Evolutionary conservation across 2,888 invertebrate species (phyloP), one percentile per base, ranked within the genome.

Genomic region (Uloborus plumipes): DNA sequence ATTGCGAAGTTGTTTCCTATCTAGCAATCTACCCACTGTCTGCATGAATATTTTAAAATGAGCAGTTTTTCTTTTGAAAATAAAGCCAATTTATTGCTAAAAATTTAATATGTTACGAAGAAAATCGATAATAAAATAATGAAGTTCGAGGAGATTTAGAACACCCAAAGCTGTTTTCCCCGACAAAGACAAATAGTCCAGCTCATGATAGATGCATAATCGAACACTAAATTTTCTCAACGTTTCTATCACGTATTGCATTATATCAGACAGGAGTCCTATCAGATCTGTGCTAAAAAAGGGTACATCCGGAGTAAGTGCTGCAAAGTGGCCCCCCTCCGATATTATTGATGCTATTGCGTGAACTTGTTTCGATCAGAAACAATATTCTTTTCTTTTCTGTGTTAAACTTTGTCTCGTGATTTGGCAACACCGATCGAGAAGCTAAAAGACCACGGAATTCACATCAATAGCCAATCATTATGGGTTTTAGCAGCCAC

Each of bases 321-420:
- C 22, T n/a, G 22, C 59, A 20, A 59, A 59, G 39, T 39, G 39
- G 39, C 59, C 59, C 59, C 16, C 39, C 39, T 62, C 65, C 49
- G 16, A 59, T 64, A 49, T 61, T 53, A 77, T 77, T 72, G 72
- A 72, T 78, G 78, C 50, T 58, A 80, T 66, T 69, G 61, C 64
- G 53, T 39, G 66, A 70, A 70, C 76, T 69, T 51, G 59, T 65
- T 64, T 65, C 66, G 62, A 80, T 80, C 73, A 67, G 73, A 73
- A 80, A 74, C 73, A 74, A 80, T 80, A 80, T 80, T 80, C 73
- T 79, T 62, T 79, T 71, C 70, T 78, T 76, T 62, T 55, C 39
- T 53, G 69, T 47, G 61, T 26, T 73, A 79, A 79, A 72, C 66
- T 59, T 62, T n/a, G 53, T 51, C 67, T 79, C 79, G 79, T 79